phyloP scores from a whole-genome alignment of 2,113 vertebrate species.

The Delphinapterus leucas region DNA sequence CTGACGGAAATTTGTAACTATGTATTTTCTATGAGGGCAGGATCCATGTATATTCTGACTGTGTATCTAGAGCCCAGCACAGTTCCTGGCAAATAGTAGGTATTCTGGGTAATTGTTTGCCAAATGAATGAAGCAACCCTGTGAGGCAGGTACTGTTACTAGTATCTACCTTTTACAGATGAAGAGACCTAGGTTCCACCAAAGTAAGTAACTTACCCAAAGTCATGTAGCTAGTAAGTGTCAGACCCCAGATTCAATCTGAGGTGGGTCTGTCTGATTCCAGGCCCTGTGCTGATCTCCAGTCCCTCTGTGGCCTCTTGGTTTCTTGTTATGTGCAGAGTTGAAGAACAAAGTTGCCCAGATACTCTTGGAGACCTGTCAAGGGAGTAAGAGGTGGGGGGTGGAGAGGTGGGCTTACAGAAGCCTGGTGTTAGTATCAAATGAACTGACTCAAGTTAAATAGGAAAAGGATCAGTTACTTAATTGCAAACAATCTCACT shows the following conservation, averaged over 20 bases:
- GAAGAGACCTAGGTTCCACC: background rate
- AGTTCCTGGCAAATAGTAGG: background rate
- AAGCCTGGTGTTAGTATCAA: conserved; percentile 49
- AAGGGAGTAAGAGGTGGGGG: conserved; percentile 26
- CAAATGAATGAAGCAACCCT: background rate
- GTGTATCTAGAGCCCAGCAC: background rate
- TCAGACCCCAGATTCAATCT: background rate
- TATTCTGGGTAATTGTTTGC: background rate
- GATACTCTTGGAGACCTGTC: conserved; percentile 58
- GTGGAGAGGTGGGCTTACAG: conserved; percentile 47
- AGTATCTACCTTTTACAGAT: background rate
- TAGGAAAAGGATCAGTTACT: conserved; percentile 72
- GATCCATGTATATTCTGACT: background rate
- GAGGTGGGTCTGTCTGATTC: background rate
- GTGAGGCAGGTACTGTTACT: background rate
- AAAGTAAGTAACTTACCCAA: background rate
- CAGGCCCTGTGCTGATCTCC: background rate
- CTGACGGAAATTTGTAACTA: background rate
- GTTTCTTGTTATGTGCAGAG: conserved; percentile 9
- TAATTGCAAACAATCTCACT: conserved; percentile 74
- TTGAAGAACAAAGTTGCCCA: conserved; percentile 54
- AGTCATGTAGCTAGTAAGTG: background rate
- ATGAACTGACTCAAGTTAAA: conserved; percentile 69
- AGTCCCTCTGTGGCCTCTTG: background rate
- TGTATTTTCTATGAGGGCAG: background rate